phyloP scores from a whole-genome alignment of 2,797 vertebrate genomes.

The Macropus fuliginosus region DNA sequence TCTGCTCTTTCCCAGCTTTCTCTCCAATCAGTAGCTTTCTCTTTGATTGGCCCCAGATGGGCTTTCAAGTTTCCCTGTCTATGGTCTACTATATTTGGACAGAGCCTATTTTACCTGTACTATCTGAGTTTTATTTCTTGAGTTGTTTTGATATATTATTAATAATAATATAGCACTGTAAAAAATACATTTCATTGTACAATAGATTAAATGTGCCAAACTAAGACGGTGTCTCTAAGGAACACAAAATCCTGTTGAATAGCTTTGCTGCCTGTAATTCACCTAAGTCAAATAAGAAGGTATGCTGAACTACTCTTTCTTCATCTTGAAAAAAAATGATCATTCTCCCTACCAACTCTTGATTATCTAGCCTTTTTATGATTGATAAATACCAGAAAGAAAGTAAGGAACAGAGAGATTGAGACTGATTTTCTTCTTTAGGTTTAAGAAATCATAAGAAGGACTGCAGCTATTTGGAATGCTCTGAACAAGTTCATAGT shows the following conservation, averaged over 20 bases:
- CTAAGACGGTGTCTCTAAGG: not conserved
- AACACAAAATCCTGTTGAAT: not conserved
- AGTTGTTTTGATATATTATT: not conserved
- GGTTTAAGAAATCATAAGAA: not conserved
- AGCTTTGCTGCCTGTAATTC: slow-evolving; percentile 25
- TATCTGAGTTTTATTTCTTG: not conserved
- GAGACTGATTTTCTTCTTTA: not conserved
- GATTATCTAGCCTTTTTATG: slow-evolving; percentile 5
- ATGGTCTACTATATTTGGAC: not conserved
- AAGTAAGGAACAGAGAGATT: not conserved
- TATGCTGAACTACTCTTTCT: not conserved
- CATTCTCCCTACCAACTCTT: not conserved
- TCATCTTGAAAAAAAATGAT: slow-evolving; percentile 2
- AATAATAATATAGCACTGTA: slow-evolving; percentile 14
- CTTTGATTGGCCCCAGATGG: not conserved
- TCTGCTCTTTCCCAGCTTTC: not conserved
- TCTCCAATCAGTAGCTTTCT: not conserved
- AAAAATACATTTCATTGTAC: not conserved
- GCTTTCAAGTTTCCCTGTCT: not conserved
- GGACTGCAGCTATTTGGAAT: not conserved
- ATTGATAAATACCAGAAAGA: not conserved
- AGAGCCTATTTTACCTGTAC: not conserved
- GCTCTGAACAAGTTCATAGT: not conserved
- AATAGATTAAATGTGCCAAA: slow-evolving; percentile 15
- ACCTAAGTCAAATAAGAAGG: not conserved